Percentiles rank a stretch among this genome's conserved stretches.
Conservation (phyloP, 2,113 vertebrate genomes). For the Archocentrus centrarchus region DNA sequence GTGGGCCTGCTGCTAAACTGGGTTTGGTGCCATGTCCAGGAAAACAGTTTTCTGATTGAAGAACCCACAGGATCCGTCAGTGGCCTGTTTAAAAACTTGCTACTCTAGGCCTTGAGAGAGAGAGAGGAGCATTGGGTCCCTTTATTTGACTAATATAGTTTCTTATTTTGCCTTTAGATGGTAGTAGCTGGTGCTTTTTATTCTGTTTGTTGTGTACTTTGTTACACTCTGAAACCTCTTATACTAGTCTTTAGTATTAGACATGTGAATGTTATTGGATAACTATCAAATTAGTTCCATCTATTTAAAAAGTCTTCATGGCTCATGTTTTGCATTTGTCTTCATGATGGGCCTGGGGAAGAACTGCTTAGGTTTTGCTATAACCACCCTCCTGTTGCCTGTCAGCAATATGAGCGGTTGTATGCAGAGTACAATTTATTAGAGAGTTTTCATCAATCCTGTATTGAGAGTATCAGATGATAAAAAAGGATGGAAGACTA, state of each 20-base stretch:
- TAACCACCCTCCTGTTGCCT: background rate
- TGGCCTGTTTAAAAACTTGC: constrained; percentile 55
- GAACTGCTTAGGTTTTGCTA: background rate
- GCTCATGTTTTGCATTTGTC: background rate
- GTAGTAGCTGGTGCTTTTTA: background rate
- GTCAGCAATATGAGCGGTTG: background rate
- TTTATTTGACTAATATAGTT: constrained; percentile 9
- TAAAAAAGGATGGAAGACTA: background rate
- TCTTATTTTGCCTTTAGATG: background rate
- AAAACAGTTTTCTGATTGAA: constrained; percentile 66
- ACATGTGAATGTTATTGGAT: background rate
- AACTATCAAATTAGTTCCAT: background rate
- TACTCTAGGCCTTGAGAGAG: background rate
- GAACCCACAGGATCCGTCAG: constrained; percentile 34
- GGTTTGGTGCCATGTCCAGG: constrained; percentile 53
- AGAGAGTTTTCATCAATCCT: background rate
- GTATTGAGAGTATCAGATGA: background rate
- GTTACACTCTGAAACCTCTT: background rate
- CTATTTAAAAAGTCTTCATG: background rate
- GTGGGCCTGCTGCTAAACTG: constrained; percentile 48
- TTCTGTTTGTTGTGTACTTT: background rate
- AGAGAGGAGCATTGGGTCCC: constrained; percentile 4
- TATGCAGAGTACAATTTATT: background rate
- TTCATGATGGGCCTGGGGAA: background rate
- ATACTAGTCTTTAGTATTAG: background rate